Base-by-base conservation (phyloP, 2,888 invertebrate genomes). In the Perizoma affinitatum region DNA sequence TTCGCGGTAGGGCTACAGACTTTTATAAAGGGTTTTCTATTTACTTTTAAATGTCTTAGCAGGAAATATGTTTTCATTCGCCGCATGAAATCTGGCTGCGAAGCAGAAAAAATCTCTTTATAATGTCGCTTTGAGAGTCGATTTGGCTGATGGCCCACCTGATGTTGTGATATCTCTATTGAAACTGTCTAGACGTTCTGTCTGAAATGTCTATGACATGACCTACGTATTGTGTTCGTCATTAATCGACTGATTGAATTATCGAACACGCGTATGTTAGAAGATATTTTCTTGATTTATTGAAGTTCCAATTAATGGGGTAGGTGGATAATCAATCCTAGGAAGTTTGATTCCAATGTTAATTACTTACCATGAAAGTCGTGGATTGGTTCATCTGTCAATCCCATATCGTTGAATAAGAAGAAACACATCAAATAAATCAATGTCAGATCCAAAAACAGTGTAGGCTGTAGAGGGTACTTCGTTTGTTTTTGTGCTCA, bases 71-170 rank as follows among this genome's bases (percentile, higher is more conserved):
- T 53, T 48, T 45, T 55, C 42, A 36, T 54, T 56, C 11, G 48
- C 22, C 43, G 7, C 33, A 8, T 45, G 9, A 54, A 50, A 55
- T 46, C 0, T 38, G 48, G 42, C 43, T 22, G 43, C 38, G 8
- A 47, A 54, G 47, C 54, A 58, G 54, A 54, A 62, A 46, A 57
- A 62, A 54, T 61, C 9, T 55, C 38, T 47, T 49, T 40, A 47
- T 52, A 52, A 53, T 51, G 54, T 55, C 46, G 46, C 34, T 54
- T 33, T 35, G 43, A 22, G 50, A 58, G 57, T 57, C 58, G 46
- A 58, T 54, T 62, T 62, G 62, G 62, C 62, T 58, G 58, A 54
- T 58, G 51, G 48, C 58, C 62, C 62, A 62, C 61, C 61, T 57
- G 57, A 57, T 57, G 53, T 57, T 57, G 34, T 61, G 57, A 61